Evolutionary conservation across 2,797 vertebrate genomes (phyloP), one percentile per base, ranked within the genome.

Genomic region (Acrossocheilus wenchowensis): DNA sequence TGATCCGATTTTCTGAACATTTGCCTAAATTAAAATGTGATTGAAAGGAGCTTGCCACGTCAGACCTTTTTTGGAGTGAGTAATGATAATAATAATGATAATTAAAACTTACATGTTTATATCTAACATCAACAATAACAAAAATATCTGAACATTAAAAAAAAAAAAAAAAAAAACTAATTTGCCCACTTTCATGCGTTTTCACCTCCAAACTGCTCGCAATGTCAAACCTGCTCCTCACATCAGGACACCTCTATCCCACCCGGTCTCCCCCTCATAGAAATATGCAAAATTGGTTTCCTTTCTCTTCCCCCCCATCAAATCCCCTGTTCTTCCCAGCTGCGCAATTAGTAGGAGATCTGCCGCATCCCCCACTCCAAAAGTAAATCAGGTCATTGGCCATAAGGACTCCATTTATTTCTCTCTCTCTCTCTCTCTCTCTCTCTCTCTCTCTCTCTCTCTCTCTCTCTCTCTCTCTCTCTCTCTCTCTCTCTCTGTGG

Each of bases 291-390:
- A 92, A 91, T 88, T 88, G 88, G 73, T 83, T 87, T 84, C 57
- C 86, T 74, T 81, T 62, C 78, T 66, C 77, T 80, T 52, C 39
- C 41, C 52, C 68, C 21, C 52, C 77, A 86, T 82, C 72, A 89
- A 85, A 89, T 90, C 88, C 88, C 87, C 77, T 87, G 90, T 91
- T 92, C 91, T 93, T 92, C 93, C 93, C 93, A 94, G 93, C 93
- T 94, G 92, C 94, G 93, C 94, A 95, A 95, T 96, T 95, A 95
- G 93, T 92, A 91, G 88, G 90, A 92, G 93, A 92, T 92, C 89
- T 92, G 92, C 94, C 92, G 88, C 93, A 92, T 91, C 92, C 88
- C 90, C 94, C 90, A 93, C 64, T 92, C 94, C 87, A 92, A 93
- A 90, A 92, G 87, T 90, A 91, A 91, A 92, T 90, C 90, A 91